Conservation (phyloP, 1,140 invertebrate species). For the Lucilia sericata region DNA sequence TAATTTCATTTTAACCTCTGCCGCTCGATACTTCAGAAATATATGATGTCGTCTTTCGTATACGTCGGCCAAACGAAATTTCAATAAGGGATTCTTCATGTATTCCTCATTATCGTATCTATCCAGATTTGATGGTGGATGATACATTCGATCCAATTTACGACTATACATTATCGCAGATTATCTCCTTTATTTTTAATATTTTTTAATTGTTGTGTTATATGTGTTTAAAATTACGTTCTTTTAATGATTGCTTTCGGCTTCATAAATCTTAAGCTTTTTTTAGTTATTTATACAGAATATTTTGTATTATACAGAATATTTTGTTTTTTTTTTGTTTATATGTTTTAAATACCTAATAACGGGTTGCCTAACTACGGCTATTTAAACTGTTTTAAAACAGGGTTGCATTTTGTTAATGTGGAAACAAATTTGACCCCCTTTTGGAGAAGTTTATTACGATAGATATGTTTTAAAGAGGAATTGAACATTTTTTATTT, state of each 20-base stretch:
- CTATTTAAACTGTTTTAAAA: neutral
- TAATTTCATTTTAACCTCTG: slow-evolving; percentile 61
- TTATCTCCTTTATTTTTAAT: neutral
- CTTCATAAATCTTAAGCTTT: no score
- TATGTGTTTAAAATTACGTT: no score
- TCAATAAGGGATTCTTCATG: slow-evolving; percentile 63
- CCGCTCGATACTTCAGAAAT: slow-evolving; percentile 62
- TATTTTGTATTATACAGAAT: no score
- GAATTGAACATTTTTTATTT: no score
- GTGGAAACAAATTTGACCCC: no score
- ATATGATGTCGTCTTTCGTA: slow-evolving; percentile 59
- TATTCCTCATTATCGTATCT: slow-evolving; percentile 66
- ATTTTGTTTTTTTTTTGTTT: neutral
- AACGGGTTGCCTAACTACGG: neutral
- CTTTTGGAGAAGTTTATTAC: no score
- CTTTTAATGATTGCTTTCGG: no score
- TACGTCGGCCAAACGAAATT: slow-evolving; percentile 60
- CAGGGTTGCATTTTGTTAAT: neutral
- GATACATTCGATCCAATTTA: slow-evolving; percentile 59
- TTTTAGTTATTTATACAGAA: no score
- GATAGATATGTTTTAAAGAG: no score
- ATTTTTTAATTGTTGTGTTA: no score
- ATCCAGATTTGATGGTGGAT: slow-evolving; percentile 59
- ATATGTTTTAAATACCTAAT: neutral
- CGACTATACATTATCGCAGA: slow-evolving; percentile 46